phyloP scores from a whole-genome alignment of 2,888 invertebrate genomes.

The Xylocampa areola region DNA sequence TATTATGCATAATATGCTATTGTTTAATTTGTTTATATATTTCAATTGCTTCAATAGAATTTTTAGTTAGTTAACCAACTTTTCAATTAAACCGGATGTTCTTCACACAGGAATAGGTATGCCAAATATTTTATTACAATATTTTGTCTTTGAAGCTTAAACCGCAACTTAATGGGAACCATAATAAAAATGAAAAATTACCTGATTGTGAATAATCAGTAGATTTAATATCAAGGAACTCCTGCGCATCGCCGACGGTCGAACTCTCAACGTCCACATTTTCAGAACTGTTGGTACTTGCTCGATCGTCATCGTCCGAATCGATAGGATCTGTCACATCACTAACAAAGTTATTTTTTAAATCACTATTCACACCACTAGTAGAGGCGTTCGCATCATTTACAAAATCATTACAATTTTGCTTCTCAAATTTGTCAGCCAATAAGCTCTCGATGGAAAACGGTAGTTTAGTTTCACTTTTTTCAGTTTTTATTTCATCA shows the following conservation, averaged over 20 bases:
- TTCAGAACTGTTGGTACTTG: conserved; percentile 76
- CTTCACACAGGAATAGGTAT: no score
- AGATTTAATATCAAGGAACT: conserved; percentile 70
- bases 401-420: conserved; percentile 33
- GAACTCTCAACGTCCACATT: conserved; percentile 83
- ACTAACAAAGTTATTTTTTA: conserved; percentile 53
- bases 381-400: conserved; percentile 57
- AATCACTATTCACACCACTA: conserved; percentile 57
- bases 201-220: conserved; percentile 83
- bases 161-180: no score
- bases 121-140: no score
- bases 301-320: conserved; percentile 76
- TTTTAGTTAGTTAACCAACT: no score
- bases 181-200: conserved; percentile 33
- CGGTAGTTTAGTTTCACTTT: conserved; percentile 74
- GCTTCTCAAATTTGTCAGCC: conserved; percentile 76
- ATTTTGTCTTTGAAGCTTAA: no score
- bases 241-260: conserved; percentile 73
- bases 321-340: conserved; percentile 67
- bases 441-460: conserved; percentile 85
- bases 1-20: no score
- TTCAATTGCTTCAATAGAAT: no score
- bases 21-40: no score
- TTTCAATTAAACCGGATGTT: no score
- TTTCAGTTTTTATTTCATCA: conserved; percentile 72